These are phyloP conservation scores for Rousettus leschenaultii DNA, from an alignment of 2,113 vertebrate species.

Conservation along the genomic window DNA sequence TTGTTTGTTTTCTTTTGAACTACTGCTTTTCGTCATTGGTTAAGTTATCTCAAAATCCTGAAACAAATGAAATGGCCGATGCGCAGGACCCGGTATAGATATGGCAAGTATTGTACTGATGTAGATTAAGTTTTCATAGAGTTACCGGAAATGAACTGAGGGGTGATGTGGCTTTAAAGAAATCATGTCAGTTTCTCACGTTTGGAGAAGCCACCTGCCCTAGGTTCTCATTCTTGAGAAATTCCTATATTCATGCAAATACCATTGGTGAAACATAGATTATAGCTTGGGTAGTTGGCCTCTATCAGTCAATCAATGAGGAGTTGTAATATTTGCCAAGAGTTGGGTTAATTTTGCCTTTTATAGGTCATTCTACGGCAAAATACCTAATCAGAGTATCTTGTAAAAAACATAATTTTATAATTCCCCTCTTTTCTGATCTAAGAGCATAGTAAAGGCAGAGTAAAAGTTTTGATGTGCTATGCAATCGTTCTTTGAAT, in stretches of 20 bases:
- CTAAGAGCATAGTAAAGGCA: background rate
- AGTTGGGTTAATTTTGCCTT: constrained; percentile 16
- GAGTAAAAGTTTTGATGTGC: background rate
- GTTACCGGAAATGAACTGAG: background rate
- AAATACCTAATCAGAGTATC: background rate
- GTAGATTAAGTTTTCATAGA: background rate
- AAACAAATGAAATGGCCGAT: background rate
- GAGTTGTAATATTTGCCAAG: constrained; percentile 39
- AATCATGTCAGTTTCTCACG: background rate
- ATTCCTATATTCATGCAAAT: background rate
- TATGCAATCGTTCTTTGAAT: background rate
- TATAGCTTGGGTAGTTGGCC: background rate
- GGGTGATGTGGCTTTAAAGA: background rate
- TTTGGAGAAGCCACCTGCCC: background rate
- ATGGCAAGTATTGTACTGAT: background rate
- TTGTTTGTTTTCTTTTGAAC: background rate
- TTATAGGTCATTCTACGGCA: background rate
- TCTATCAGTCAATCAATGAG: background rate
- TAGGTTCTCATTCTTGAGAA: background rate
- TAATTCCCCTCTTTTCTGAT: background rate
- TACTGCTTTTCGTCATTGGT: background rate
- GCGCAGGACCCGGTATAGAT: background rate
- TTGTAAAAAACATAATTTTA: background rate
- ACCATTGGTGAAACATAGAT: background rate
- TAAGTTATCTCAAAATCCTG: constrained; percentile 3